These are phyloP conservation scores for Megaustenia siamemsis DNA, from an alignment of 2,888 invertebrate species.

Conservation along the genomic window DNA sequence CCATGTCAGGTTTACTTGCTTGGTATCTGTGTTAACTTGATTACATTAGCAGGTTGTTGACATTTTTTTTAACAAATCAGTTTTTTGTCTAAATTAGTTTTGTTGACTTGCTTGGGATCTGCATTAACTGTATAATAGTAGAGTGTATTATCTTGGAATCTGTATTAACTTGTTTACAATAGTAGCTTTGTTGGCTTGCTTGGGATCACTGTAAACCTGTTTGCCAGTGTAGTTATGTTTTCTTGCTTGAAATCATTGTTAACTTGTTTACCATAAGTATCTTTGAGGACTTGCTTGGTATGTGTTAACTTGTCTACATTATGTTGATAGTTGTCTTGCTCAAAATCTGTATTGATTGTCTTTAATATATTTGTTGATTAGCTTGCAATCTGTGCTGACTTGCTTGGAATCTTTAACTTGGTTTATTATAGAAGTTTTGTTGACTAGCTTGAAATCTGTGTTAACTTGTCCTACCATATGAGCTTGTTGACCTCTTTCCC, in stretches of 20 bases:
- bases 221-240: constrained; percentile 1
- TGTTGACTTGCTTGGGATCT: constrained; percentile 37
- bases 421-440: no score
- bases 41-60: background rate
- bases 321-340: no score
- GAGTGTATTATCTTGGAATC: background rate
- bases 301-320: constrained; percentile 32
- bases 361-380: no score
- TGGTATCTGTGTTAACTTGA: constrained; percentile 41
- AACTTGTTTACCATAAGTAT: background rate
- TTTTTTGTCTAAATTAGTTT: constrained; percentile 7
- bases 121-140: background rate
- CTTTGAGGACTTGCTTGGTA: constrained; percentile 32
- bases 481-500: constrained; percentile 20
- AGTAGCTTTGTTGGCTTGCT: constrained; percentile 21
- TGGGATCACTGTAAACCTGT: background rate
- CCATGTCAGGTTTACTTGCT: constrained; percentile 8
- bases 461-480: no score
- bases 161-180: background rate
- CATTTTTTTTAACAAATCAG: background rate
- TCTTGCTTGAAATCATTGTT: constrained; percentile 4
- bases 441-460: no score
- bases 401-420: no score
- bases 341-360: no score
- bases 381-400: no score